phyloP scores from a whole-genome alignment of 1,140 invertebrate species.

The Cyclargus thomasi region DNA sequence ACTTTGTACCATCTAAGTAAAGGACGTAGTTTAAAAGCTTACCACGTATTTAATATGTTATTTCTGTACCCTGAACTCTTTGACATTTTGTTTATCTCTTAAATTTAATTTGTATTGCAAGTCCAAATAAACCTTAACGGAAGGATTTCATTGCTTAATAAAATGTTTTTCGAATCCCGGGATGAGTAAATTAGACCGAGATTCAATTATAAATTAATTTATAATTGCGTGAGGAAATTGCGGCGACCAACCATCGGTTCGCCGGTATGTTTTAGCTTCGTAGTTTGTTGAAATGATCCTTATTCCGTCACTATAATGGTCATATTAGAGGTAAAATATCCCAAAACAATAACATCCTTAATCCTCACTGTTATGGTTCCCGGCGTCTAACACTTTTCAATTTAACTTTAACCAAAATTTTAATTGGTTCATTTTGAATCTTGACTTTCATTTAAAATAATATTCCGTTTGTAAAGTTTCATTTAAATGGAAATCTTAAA shows the following conservation, averaged over 20 bases:
- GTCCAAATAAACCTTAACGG: neutral
- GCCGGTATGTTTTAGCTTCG: no score
- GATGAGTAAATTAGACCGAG: neutral
- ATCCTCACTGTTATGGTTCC: neutral
- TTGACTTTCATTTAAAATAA: neutral
- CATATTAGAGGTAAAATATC: no score
- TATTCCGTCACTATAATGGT: no score
- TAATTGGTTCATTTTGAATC: neutral
- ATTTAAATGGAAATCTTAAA: neutral
- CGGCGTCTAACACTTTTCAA: neutral
- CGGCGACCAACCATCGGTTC: no score
- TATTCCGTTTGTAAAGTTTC: neutral
- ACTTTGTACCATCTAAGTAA: no score
- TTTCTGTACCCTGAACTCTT: no score
- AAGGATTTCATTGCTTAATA: neutral
- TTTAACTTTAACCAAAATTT: neutral
- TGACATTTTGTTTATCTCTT: no score
- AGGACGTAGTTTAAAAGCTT: no score
- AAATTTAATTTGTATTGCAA: neutral
- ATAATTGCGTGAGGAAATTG: neutral
- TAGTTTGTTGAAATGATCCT: no score
- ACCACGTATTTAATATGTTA: no score
- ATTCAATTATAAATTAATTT: conserved; percentile 1
- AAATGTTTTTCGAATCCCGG: neutral
- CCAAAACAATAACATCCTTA: neutral